Conservation (phyloP, 2,888 invertebrate species). For the Barypeithes pellucidus region DNA sequence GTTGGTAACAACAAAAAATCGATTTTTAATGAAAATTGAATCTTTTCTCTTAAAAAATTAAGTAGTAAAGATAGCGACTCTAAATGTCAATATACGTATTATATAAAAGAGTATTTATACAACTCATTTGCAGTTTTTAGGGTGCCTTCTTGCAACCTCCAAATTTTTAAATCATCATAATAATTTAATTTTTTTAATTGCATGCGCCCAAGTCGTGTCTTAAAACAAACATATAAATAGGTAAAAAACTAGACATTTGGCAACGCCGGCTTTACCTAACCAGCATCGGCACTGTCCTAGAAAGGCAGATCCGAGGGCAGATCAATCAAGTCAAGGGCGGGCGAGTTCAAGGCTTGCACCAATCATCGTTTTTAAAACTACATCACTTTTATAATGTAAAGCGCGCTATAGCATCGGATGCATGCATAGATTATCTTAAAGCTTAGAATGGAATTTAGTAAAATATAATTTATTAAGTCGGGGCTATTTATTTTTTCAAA, state of each 20-base stretch:
- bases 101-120: no score
- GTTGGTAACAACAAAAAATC: not conserved
- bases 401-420: not conserved
- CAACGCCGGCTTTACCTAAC: conserved; percentile 45
- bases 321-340: conserved; percentile 56
- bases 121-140: no score
- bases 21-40: not conserved
- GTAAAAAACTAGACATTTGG: not conserved
- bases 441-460: no score
- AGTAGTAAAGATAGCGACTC: no score
- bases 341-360: conserved; percentile 53
- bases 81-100: no score
- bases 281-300: conserved; percentile 53
- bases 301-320: conserved; percentile 54
- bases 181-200: not conserved
- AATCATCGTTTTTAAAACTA: conserved; percentile 18
- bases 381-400: conserved; percentile 16
- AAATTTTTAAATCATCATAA: no score
- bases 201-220: not conserved
- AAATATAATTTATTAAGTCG: no score
- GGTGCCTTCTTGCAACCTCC: no score
- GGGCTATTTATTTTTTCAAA: no score
- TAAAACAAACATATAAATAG: not conserved
- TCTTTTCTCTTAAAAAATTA: no score
- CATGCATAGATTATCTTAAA: not conserved